phyloP scores from a whole-genome alignment of 2,888 invertebrate genomes.

The Diogma glabrata region DNA sequence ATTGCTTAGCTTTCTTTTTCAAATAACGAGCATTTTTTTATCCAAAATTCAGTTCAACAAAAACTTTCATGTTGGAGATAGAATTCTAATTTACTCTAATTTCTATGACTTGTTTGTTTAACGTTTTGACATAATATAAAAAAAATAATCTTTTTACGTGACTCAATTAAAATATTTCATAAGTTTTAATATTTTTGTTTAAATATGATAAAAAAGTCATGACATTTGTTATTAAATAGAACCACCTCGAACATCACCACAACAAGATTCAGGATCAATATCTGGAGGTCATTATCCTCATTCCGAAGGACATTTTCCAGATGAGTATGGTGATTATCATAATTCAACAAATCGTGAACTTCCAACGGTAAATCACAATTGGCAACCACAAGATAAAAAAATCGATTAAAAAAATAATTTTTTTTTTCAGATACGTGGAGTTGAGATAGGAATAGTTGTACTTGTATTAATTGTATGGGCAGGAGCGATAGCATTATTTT shows the following conservation, averaged over 20 bases:
- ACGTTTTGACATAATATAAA: too few species aligned
- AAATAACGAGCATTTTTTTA: too few species aligned
- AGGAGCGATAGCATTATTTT: slow-evolving; percentile 75
- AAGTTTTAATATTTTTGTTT: too few species aligned
- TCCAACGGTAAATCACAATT: slow-evolving; percentile 29
- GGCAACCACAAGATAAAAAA: slow-evolving; percentile 18
- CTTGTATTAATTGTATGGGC: slow-evolving; percentile 74
- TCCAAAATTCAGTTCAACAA: too few species aligned
- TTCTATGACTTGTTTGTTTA: too few species aligned
- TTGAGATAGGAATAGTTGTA: slow-evolving; percentile 81
- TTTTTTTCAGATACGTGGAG: slow-evolving; percentile 63
- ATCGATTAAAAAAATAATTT: too few species aligned
- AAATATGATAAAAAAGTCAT: too few species aligned
- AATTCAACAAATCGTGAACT: slow-evolving; percentile 33
- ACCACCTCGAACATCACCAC: slow-evolving; percentile 59
- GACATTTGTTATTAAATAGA: slow-evolving; percentile 39
- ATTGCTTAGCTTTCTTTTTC: too few species aligned
- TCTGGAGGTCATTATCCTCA: slow-evolving; percentile 37
- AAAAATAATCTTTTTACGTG: too few species aligned
- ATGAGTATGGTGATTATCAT: slow-evolving; percentile 14
- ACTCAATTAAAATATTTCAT: too few species aligned
- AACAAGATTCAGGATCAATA: slow-evolving; percentile 48
- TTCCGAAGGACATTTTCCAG: slow-evolving; percentile 29
- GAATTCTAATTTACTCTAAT: too few species aligned
- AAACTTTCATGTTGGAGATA: too few species aligned